A percentile compares a stretch with the other conserved stretches of the same genome.
These are phyloP conservation scores for Drosophila suzukii DNA, from an alignment of 1,140 invertebrate species.

Conservation along the genomic window DNA sequence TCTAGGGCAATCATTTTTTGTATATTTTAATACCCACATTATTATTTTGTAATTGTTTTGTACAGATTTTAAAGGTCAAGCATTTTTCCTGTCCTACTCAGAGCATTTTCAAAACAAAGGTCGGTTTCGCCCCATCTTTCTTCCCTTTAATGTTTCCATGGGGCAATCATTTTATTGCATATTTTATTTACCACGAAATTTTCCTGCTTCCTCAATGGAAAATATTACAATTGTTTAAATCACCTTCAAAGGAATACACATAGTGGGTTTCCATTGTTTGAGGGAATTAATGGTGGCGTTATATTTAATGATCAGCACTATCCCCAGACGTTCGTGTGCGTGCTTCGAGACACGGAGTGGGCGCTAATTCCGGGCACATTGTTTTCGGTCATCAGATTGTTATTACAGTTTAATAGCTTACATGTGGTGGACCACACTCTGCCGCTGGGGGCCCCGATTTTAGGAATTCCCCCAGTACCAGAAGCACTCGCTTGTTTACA, in stretches of 20 bases:
- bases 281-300: conserved; percentile 9
- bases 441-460: conserved; percentile 3
- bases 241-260: not conserved
- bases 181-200: not conserved
- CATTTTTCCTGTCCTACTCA: too few species aligned
- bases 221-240: not conserved
- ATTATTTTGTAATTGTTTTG: too few species aligned
- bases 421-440: conserved; percentile 37
- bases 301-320: conserved; percentile 4
- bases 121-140: not conserved
- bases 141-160: too few species aligned
- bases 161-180: not conserved
- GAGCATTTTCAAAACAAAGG: too few species aligned
- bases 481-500: conserved; percentile 20
- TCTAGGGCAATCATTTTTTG: too few species aligned
- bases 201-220: not conserved
- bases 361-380: conserved; percentile 28
- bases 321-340: conserved; percentile 4
- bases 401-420: conserved; percentile 49
- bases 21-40: too few species aligned
- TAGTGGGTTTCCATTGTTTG: conserved; percentile 30
- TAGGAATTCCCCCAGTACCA: conserved; percentile 13
- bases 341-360: conserved; percentile 12
- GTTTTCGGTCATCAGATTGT: conserved; percentile 40
- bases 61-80: too few species aligned